Evolutionary conservation across 1,140 invertebrate genomes (phyloP).

Genomic region (Drosophila prosaltans): DNA sequence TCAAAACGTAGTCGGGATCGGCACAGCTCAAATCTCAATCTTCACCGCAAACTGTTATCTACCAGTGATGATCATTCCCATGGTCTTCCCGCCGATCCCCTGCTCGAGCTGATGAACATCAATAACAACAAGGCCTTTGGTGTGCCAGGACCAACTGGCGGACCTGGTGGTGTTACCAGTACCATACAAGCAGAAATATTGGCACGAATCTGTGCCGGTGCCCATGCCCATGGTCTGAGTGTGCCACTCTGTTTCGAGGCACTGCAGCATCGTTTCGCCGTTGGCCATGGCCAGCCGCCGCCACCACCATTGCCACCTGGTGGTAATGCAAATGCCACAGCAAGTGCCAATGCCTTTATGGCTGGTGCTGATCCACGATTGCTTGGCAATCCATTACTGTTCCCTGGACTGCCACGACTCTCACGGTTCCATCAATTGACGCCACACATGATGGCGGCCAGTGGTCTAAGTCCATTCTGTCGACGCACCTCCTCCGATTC

Average conservation of each 20-base stretch:
- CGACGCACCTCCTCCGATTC: slow-evolving; percentile 81
- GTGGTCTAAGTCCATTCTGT: slow-evolving; percentile 75
- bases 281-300: slow-evolving; percentile 43
- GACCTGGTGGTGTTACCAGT: slow-evolving; percentile 55
- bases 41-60: slow-evolving; percentile 94
- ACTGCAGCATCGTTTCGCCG: slow-evolving; percentile 83
- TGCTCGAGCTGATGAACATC: slow-evolving; percentile 78
- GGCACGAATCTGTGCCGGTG: slow-evolving; percentile 90
- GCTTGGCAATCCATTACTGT: slow-evolving; percentile 84
- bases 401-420: slow-evolving; percentile 84
- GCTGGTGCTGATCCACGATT: slow-evolving; percentile 72
- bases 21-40: slow-evolving; percentile 95
- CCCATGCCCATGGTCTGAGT: slow-evolving; percentile 83
- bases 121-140: slow-evolving; percentile 78
- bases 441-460: slow-evolving; percentile 67
- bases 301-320: neutral
- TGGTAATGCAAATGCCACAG: slow-evolving; percentile 52
- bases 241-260: slow-evolving; percentile 85
- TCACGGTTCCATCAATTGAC: slow-evolving; percentile 76
- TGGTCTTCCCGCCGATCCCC: slow-evolving; percentile 76
- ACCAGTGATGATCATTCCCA: slow-evolving; percentile 86
- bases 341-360: slow-evolving; percentile 71
- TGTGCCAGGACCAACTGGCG: slow-evolving; percentile 6
- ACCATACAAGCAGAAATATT: slow-evolving; percentile 91
- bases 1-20: slow-evolving; percentile 96